Evolutionary conservation across 2,888 invertebrate species (phyloP), one percentile per base, ranked within the genome.

Genomic region (Drosophila cognata): DNA sequence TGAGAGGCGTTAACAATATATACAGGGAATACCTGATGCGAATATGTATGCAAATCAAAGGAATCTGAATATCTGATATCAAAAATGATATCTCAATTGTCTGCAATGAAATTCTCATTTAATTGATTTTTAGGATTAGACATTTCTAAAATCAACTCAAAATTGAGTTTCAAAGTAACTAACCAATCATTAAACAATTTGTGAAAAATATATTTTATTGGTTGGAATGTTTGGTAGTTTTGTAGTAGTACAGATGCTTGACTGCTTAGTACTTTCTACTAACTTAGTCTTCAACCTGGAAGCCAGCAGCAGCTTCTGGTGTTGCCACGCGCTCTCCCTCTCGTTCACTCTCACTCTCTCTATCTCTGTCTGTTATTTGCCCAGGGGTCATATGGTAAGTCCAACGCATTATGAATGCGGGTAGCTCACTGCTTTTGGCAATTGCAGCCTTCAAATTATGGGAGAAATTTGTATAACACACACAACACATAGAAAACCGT

Each of bases 391-490:
- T 57, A 52, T 50, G 58, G 58, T 76, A 77, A 72, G 77, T 80
- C 51, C n/a, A 35, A 57, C 55, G 77, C 71, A 71, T 67, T 72
- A 35, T 60, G 64, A 68, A 78, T 78, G 78, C 81, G 78, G 78
- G 78, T 80, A 59, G 64, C 58, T 46, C 67, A 62, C 74, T 51
- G 60, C 74, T 57, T 50, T 64, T 63, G 33, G 43, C 63, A 35
- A 66, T 71, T 64, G 25, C 68, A 60, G 74, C 61, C 64, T 70
- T 67, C 41, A 60, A 52, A 77, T 77, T 79, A 77, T 84, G 89
- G 80, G 84, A 89, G 85, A 78, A 76, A 74, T 71, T 77, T 66
- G 53, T 73, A 41, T 67, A 56, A 56, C 29, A 29, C 25, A 41
- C 36, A 41, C 41, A 52, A 53, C 33, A 29, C 48, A 55, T 7